Evolutionary conservation across 2,113 vertebrate genomes (phyloP).

Genomic region (Ellobius talpinus): DNA sequence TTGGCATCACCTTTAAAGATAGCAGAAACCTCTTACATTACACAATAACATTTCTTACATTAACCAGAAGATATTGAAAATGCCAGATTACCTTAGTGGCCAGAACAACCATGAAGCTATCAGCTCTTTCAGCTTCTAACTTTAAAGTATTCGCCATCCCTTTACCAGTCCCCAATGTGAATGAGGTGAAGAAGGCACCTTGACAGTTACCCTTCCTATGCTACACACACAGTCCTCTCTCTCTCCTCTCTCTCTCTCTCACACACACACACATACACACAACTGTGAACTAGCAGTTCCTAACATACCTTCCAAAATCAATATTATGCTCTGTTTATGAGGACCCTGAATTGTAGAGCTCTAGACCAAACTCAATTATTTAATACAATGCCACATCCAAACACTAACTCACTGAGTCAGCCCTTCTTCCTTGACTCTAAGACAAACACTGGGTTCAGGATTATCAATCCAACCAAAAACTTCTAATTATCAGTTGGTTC

Average conservation of each 20-base stretch:
- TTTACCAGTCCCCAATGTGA: constrained; percentile 41
- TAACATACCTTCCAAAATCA: neutral
- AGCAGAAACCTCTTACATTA: constrained; percentile 40
- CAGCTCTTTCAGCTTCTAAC: constrained; percentile 46
- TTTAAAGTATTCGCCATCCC: neutral
- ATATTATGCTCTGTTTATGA: constrained; percentile 9
- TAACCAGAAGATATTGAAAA: constrained; percentile 66
- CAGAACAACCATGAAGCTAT: constrained; percentile 41
- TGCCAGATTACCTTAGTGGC: constrained; percentile 47
- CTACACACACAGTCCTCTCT: neutral
- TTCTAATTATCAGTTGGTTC: constrained; percentile 33
- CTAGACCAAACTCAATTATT: neutral
- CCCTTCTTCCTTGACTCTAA: constrained; percentile 31
- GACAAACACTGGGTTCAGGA: neutral
- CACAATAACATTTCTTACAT: constrained; percentile 40
- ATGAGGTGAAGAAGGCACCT: neutral
- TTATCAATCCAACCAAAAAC: constrained; percentile 27
- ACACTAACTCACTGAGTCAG: constrained; percentile 58
- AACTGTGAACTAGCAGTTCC: neutral
- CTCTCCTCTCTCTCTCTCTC: neutral
- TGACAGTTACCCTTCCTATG: neutral
- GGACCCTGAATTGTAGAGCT: neutral
- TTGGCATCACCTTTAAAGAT: neutral
- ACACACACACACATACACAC: neutral
- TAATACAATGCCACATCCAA: constrained; percentile 29